Conservation (phyloP, 2,797 vertebrate species). For the Sternotherus odoratus region DNA sequence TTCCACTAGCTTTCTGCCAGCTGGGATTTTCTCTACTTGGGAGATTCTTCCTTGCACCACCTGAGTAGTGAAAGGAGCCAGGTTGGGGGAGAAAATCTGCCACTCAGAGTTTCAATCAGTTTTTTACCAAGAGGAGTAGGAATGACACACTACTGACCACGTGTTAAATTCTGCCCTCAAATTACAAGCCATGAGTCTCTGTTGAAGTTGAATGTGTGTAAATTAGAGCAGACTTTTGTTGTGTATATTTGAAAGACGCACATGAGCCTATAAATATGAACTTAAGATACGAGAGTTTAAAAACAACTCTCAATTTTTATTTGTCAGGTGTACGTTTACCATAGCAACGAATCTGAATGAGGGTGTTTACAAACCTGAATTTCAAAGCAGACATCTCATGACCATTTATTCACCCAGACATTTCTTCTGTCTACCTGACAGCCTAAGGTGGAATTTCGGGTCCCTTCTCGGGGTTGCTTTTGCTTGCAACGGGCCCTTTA, state of each 20-base stretch:
- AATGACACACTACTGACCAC: accelerated
- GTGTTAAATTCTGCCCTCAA: neutral
- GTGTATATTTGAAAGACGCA: neutral
- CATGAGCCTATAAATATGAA: constrained; percentile 14
- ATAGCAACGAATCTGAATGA: constrained; percentile 49
- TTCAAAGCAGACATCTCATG: constrained; percentile 62
- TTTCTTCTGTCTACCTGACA: constrained; percentile 60
- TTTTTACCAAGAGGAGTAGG: neutral
- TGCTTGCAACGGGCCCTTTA: constrained; percentile 30
- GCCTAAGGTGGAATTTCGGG: constrained; percentile 59
- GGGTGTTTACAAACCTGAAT: constrained; percentile 64
- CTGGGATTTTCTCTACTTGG: neutral
- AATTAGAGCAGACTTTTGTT: constrained; percentile 30
- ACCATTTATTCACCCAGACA: constrained; percentile 50
- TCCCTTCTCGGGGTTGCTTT: constrained; percentile 1
- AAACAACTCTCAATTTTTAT: constrained; percentile 32
- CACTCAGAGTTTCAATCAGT: neutral
- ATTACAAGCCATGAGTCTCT: accelerated
- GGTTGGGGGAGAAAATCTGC: neutral
- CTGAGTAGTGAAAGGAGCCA: accelerated
- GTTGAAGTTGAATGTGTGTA: neutral
- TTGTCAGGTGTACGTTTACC: neutral
- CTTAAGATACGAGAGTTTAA: constrained; percentile 55
- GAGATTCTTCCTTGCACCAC: neutral
- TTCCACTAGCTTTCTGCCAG: neutral